phyloP scores from a whole-genome alignment of 2,797 vertebrate species.

The Enteromius fasciolatus region DNA sequence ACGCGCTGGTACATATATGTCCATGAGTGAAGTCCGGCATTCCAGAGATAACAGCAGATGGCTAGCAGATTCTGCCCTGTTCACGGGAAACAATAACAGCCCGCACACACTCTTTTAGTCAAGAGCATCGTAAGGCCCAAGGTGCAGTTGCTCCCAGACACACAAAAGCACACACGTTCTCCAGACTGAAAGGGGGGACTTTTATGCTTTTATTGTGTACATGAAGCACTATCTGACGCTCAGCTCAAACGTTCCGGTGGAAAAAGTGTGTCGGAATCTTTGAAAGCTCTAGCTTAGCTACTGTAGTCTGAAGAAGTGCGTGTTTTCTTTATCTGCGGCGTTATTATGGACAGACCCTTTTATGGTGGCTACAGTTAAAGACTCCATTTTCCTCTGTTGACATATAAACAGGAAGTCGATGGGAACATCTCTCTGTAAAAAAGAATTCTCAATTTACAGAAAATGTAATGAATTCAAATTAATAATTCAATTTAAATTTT shows the following conservation, averaged over 20 bases:
- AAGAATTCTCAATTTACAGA: neutral
- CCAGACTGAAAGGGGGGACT: constrained; percentile 50
- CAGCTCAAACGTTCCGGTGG: constrained; percentile 54
- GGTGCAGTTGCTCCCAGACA: constrained; percentile 13
- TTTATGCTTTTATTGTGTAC: constrained; percentile 54
- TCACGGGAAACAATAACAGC: constrained; percentile 53
- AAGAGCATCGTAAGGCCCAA: constrained; percentile 18
- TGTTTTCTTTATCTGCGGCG: constrained; percentile 18
- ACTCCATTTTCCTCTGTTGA: neutral
- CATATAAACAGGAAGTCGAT: neutral
- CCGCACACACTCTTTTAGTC: constrained; percentile 36
- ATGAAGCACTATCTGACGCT: constrained; percentile 62
- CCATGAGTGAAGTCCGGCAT: constrained; percentile 74
- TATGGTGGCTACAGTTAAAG: constrained; percentile 1
- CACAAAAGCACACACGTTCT: neutral
- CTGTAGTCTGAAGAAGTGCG: constrained; percentile 55
- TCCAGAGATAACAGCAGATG: constrained; percentile 76
- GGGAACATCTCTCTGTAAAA: neutral
- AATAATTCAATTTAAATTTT: neutral
- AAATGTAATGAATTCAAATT: neutral
- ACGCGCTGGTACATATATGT: constrained; percentile 79
- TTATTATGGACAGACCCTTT: constrained; percentile 8
- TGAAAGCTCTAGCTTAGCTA: constrained; percentile 57
- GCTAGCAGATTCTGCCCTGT: constrained; percentile 65
- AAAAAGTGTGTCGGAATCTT: constrained; percentile 60